Conservation (phyloP, 2,888 invertebrate genomes). For the Anthophora plumipes region DNA sequence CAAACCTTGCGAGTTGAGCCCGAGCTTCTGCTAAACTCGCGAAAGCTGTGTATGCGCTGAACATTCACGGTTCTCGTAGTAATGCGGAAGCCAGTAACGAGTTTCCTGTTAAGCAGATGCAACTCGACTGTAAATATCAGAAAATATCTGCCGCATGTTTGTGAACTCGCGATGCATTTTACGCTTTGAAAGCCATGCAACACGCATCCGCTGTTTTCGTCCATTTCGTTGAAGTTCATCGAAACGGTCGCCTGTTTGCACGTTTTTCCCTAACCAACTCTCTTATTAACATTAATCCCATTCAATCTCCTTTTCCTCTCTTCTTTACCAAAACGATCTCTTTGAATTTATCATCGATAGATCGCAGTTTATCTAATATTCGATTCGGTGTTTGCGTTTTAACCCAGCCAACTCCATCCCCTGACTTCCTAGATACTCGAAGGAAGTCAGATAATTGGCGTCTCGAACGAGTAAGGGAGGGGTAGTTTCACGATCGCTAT, state of each 20-base stretch:
- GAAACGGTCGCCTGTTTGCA: no score
- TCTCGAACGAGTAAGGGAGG: slow-evolving; percentile 29
- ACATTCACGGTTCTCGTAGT: not conserved
- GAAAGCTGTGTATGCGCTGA: not conserved
- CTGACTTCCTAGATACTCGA: slow-evolving; percentile 5
- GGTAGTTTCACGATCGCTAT: slow-evolving; percentile 16
- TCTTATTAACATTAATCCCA: no score
- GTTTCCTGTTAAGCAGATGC: slow-evolving; percentile 25
- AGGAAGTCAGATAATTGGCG: slow-evolving; percentile 23
- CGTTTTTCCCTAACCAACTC: no score
- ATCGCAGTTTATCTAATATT: not conserved
- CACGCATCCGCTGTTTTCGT: not conserved
- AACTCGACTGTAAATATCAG: slow-evolving; percentile 28
- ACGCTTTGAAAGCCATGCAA: no score
- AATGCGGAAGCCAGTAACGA: slow-evolving; percentile 32
- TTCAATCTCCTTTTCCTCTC: no score
- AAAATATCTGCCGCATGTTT: slow-evolving; percentile 15
- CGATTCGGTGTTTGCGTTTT: slow-evolving; percentile 14
- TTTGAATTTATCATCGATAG: no score
- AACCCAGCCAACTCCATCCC: slow-evolving; percentile 36
- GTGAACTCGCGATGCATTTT: slow-evolving; percentile 1
- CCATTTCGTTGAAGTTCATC: slow-evolving; percentile 23
- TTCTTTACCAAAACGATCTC: no score
- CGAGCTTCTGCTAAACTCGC: not conserved
- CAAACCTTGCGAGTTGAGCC: slow-evolving; percentile 14